phyloP scores from a whole-genome alignment of 2,113 vertebrate species.

The Elephas maximus region DNA sequence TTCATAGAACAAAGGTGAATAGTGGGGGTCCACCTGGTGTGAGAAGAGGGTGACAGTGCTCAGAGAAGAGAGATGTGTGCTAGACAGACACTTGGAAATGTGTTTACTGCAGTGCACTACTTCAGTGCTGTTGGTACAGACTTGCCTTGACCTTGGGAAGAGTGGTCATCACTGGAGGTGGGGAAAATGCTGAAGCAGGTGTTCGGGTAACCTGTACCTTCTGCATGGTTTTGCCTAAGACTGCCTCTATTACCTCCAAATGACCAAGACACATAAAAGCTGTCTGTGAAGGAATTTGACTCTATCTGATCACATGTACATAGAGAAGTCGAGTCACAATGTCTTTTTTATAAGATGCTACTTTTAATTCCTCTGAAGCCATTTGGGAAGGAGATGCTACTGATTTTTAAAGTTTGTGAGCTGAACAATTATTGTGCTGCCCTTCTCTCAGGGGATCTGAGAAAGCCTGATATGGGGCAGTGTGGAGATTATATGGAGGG shows the following conservation, averaged over 20 bases:
- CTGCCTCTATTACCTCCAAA: neutral
- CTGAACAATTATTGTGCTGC: neutral
- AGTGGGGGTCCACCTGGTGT: neutral
- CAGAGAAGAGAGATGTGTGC: neutral
- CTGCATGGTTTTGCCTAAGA: neutral
- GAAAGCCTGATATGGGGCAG: neutral
- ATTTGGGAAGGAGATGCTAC: neutral
- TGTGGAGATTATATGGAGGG: neutral
- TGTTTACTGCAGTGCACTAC: neutral
- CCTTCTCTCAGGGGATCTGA: slow-evolving; percentile 11
- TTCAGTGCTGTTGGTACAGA: neutral
- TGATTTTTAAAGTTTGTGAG: neutral
- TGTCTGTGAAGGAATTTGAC: neutral
- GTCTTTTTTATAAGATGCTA: neutral
- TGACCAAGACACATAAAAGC: neutral
- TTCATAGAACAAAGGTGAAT: neutral
- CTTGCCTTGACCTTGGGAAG: neutral
- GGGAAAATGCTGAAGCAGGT: neutral
- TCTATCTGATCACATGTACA: neutral
- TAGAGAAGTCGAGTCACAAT: neutral
- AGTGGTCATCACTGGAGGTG: neutral
- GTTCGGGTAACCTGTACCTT: neutral
- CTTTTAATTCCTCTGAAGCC: slow-evolving; percentile 34
- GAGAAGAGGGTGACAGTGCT: neutral
- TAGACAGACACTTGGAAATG: neutral